Conservation (phyloP, 2,888 invertebrate species). For the Macropis europaea region DNA sequence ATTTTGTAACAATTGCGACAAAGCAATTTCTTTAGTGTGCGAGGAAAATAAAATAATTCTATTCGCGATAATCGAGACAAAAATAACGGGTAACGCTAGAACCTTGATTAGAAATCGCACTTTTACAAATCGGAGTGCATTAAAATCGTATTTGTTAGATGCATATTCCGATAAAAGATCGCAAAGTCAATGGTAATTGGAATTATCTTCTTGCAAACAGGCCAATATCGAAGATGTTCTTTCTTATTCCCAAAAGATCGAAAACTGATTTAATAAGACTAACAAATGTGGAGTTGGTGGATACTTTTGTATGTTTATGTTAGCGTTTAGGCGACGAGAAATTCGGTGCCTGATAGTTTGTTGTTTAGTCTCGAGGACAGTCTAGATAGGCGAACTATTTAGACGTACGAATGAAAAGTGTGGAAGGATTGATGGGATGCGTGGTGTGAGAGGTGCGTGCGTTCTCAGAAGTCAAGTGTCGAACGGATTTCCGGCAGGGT, state of each 20-base stretch:
- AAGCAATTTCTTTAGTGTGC: not conserved
- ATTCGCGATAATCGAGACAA: constrained; percentile 4
- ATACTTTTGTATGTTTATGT: no score
- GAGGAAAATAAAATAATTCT: not conserved
- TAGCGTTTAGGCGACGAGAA: no score
- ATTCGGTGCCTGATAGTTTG: no score
- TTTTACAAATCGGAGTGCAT: not conserved
- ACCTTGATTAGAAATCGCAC: not conserved
- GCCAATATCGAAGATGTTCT: not conserved
- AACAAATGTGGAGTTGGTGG: no score
- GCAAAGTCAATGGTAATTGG: constrained; percentile 6
- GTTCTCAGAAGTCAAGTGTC: no score
- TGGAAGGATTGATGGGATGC: no score
- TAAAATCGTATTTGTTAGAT: constrained; percentile 2
- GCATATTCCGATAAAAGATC: constrained; percentile 2
- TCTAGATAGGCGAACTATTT: no score
- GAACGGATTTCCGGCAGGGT: no score
- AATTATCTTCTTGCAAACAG: not conserved
- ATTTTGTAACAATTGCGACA: constrained; percentile 15
- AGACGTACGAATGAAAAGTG: no score
- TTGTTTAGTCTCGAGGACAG: no score
- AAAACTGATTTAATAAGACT: constrained; percentile 9
- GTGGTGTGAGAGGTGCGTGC: no score
- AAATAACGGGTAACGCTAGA: constrained; percentile 2
- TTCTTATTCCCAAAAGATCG: not conserved